Evolutionary conservation across 2,113 vertebrate genomes (phyloP), one percentile per base, ranked within the genome.

Genomic region (Theristicus caerulescens): DNA sequence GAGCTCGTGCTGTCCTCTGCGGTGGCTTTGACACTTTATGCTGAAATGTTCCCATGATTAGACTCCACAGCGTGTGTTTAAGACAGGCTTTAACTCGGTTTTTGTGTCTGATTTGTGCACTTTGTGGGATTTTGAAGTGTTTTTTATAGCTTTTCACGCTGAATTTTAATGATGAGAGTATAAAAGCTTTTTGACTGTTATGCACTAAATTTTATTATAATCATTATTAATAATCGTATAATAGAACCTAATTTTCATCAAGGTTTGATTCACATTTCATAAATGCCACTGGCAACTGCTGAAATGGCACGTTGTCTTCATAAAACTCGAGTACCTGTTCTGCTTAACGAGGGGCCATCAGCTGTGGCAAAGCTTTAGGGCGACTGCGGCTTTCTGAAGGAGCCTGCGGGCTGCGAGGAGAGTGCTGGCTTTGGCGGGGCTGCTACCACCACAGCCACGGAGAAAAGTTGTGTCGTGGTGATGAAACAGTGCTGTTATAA

Each of bases 171-270:
- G 66, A 85, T 85, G 62, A 93, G 51, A 93, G 14, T 36, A 89
- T 80, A 87, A 97, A 91, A 96, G 89, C 89, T 91, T 95, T 94
- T 89, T 46, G 34, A 93, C 86, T 87, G 5, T 86, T 94, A 82
- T 3, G 4, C 52, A 89, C 47, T 84, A n/a, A 79, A 54, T 89
- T 88, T 94, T 92, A 76, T 76, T 87, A 52, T 91, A 94, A 94
- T 94, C 86, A 73, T 38, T 1, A 0, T 87, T 95, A 87, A 89
- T 91, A 96, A 95, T 73, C 22, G 38, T 57, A 72, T 84, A 13
- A 78, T 76, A 90, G 88, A 90, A 66, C 42, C 20, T 80, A 36
- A 80, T 95, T 93, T 97, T 95, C 74, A 74, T 94, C 84, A 91
- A 82, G 66, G 42, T 76, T 91, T 87, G 40, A 94, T 82, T 95